Base-by-base conservation (phyloP, 2,113 vertebrate species). In the Atherinomorus stipes region DNA sequence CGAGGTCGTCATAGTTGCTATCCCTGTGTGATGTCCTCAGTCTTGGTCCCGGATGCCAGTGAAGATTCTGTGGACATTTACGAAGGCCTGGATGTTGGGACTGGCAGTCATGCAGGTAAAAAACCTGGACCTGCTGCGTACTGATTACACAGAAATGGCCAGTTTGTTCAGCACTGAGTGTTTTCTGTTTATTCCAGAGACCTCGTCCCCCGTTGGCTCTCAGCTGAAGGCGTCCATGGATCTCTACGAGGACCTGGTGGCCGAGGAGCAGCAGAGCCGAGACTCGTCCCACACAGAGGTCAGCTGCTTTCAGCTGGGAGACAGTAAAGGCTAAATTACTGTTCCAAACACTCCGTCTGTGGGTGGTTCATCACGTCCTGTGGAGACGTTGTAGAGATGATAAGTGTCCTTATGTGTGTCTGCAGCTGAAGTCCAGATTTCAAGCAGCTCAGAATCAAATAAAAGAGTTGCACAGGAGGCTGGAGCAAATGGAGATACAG, bases 11-110 rank as follows among this genome's bases (percentile, higher is more conserved):
- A n/a, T n/a, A n/a, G n/a, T n/a, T n/a, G n/a, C n/a, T n/a, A n/a
- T n/a, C n/a, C n/a, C 6, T 64, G 1, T 76, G 8, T 42, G 4
- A 13, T 54, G 4, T 74, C 50, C 31, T 59, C 85, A 90, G 90
- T 57, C 16, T 37, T 68, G 15, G 58, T 51, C 4, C 31, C 59
- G 42, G 70, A 47, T 80, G 88, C 76, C 77, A 94, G 94, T 82
- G 96, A 98, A 86, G 95, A 96, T 64, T 98, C 97, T 4, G 90
- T 98, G 91, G 97, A 99, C 90, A 97, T 99, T 86, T 99, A 99
- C 5, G 96, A 96, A 80, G 97, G 93, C n/a, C 91, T 99, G 90
- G 96, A 94, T 16, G 59, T 64, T n/a, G 63, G 54, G 25, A 60
- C 77, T 3, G 71, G 21, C 65, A 67, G 16, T 47, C 64, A 21